A percentile compares a stretch with the other conserved stretches of the same genome.
phyloP scores from a whole-genome alignment of 2,888 invertebrate species.

The Rhagophthalmus giganteus region DNA sequence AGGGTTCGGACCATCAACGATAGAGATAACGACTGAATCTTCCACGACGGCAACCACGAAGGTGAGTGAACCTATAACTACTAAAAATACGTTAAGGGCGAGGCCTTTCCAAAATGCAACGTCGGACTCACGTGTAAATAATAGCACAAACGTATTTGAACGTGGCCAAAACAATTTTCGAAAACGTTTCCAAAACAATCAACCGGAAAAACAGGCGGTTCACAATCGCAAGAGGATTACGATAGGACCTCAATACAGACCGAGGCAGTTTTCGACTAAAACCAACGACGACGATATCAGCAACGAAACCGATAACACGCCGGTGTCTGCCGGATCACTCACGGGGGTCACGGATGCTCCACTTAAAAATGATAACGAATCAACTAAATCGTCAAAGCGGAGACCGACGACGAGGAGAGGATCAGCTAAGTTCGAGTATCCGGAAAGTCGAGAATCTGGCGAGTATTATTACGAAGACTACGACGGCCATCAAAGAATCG shows the following conservation, averaged over 20 bases:
- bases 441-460: slow-evolving; percentile 36
- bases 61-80: slow-evolving; percentile 57
- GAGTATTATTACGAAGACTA: slow-evolving; percentile 31
- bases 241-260: neutral
- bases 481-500: slow-evolving; percentile 38
- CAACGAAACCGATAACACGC: no score
- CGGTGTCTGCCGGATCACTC: no score
- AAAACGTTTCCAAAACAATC: neutral
- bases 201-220: no score
- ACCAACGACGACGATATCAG: no score
- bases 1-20: slow-evolving; percentile 1
- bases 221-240: no score
- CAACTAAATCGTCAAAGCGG: neutral
- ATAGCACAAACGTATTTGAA: slow-evolving; percentile 8
- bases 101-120: slow-evolving; percentile 12
- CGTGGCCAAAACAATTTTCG: neutral
- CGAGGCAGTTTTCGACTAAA: no score
- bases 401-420: slow-evolving; percentile 8
- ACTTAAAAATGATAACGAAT: neutral
- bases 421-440: slow-evolving; percentile 8
- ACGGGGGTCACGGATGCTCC: neutral
- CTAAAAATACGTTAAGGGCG: slow-evolving; percentile 17
- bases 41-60: slow-evolving; percentile 50
- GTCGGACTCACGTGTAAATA: slow-evolving; percentile 4
- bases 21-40: slow-evolving; percentile 16